Evolutionary conservation across 2,888 invertebrate species (phyloP).

Genomic region (Caradrina clavipalpis): DNA sequence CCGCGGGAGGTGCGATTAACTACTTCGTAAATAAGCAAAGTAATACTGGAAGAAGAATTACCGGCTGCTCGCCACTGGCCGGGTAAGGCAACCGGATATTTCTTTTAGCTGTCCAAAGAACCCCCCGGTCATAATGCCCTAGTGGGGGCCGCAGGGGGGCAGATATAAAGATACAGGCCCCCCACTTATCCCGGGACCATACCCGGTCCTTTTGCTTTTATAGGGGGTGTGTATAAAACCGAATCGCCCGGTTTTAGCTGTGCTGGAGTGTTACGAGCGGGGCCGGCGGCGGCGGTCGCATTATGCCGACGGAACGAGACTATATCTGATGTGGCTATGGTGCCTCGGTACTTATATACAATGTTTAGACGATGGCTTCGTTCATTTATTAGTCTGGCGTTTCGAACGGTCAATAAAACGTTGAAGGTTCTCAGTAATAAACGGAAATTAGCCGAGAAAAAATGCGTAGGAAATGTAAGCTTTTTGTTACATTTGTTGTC

Average conservation of each 20-base stretch:
- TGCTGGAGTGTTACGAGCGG: constrained; percentile 90
- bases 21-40: constrained; percentile 87
- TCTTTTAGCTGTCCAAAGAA: constrained; percentile 91
- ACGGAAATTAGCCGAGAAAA: constrained; percentile 68
- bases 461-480: constrained; percentile 51
- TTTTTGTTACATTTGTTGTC: constrained; percentile 54
- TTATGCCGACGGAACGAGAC: constrained; percentile 83
- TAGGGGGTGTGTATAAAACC: constrained; percentile 91
- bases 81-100: constrained; percentile 89
- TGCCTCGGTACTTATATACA: constrained; percentile 84
- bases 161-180: constrained; percentile 91
- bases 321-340: constrained; percentile 87
- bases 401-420: constrained; percentile 80
- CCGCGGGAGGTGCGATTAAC: constrained; percentile 83
- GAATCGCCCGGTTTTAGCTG: constrained; percentile 90
- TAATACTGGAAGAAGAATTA: constrained; percentile 87
- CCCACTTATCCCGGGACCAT: constrained; percentile 89
- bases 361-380: constrained; percentile 81
- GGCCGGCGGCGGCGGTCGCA: constrained; percentile 85
- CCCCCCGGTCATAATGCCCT: constrained; percentile 90
- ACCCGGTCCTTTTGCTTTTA: constrained; percentile 91
- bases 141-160: constrained; percentile 84
- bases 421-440: constrained; percentile 72
- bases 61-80: constrained; percentile 83
- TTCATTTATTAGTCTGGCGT: constrained; percentile 78